Conservation (phyloP, 1,140 invertebrate genomes). For the Pollicipes pollicipes region DNA sequence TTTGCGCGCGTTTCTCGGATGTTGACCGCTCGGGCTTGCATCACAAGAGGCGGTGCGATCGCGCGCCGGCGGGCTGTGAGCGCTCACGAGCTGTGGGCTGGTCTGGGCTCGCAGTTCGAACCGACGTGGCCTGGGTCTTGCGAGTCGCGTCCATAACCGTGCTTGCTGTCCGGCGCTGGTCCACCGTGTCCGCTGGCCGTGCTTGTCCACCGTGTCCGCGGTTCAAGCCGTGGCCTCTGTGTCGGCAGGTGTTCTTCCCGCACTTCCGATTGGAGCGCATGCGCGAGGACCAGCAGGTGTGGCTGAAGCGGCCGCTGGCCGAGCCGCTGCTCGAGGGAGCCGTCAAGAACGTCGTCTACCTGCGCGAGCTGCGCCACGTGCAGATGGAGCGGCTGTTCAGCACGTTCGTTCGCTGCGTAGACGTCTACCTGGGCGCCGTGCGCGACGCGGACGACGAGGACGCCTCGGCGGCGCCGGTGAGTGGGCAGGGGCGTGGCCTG, state of each 20-base stretch:
- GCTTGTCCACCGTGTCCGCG: too few species aligned
- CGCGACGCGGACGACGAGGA: not conserved
- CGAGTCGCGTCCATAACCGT: too few species aligned
- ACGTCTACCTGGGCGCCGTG: not conserved
- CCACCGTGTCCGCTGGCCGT: too few species aligned
- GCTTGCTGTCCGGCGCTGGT: too few species aligned
- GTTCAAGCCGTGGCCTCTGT: too few species aligned
- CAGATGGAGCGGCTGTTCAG: not conserved
- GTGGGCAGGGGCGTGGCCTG: not conserved
- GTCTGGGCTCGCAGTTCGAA: too few species aligned
- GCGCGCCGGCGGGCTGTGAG: too few species aligned
- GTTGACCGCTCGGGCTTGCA: too few species aligned
- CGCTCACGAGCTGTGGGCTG: too few species aligned
- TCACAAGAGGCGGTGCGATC: too few species aligned
- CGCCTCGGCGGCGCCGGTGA: not conserved
- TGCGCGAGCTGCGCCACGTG: not conserved
- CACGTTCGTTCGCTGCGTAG: not conserved
- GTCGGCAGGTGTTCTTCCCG: not conserved
- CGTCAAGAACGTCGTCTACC: not conserved
- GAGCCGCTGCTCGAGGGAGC: not conserved
- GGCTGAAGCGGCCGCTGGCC: not conserved
- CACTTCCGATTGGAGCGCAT: not conserved
- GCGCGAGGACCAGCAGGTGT: not conserved
- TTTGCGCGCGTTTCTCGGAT: too few species aligned
- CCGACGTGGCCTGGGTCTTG: too few species aligned